phyloP scores from a whole-genome alignment of 2,888 invertebrate species.

The Acrobasis suavella region DNA sequence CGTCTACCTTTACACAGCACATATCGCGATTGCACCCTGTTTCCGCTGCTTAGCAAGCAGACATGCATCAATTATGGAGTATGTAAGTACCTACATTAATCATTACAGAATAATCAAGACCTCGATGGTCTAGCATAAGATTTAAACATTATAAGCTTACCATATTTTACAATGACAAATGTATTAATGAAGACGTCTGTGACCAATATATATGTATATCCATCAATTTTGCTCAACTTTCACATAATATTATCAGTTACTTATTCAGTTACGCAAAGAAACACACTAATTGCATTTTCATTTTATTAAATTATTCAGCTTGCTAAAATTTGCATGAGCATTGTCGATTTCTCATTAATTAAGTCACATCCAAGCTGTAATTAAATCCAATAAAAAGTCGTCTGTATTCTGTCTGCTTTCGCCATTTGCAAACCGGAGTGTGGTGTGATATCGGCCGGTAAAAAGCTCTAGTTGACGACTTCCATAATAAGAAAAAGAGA shows the following conservation, averaged over 20 bases:
- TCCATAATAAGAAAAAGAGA: background rate
- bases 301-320: background rate
- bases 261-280: background rate
- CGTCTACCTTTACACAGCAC: background rate
- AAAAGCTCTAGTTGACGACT: slow-evolving; percentile 24
- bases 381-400: slow-evolving; percentile 12
- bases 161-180: no score
- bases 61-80: background rate
- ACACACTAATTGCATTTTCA: background rate
- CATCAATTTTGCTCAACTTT: no score
- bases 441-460: slow-evolving; percentile 26
- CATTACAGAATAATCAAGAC: background rate
- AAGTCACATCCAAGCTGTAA: background rate
- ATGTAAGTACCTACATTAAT: background rate
- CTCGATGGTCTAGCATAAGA: no score
- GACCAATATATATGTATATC: no score
- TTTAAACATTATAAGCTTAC: no score
- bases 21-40: slow-evolving; percentile 3
- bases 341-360: background rate
- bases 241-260: no score
- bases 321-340: slow-evolving; percentile 1
- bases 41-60: background rate
- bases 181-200: no score
- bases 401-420: slow-evolving; percentile 17
- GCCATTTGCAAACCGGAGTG: slow-evolving; percentile 22